Evolutionary conservation across 2,888 invertebrate genomes (phyloP).

Genomic region (Trichopria drosophilae): DNA sequence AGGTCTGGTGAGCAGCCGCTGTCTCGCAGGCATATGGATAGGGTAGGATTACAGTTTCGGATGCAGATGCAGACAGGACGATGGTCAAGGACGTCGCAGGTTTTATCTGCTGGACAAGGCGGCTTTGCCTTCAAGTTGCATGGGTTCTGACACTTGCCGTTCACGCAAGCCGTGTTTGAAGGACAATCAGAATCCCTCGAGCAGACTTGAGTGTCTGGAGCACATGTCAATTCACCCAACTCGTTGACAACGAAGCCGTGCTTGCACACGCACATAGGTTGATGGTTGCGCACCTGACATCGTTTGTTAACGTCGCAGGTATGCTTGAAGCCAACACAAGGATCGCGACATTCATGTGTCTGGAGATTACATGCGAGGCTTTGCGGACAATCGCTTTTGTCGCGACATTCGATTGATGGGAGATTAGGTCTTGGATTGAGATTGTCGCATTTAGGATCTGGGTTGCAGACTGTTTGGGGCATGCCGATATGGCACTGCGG

Average conservation of each 20-base stretch:
- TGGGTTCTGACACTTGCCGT: conserved; percentile 83
- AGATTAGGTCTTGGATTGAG: conserved; percentile 66
- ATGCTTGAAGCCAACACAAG: conserved; percentile 71
- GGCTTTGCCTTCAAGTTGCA: conserved; percentile 68
- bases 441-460: conserved; percentile 76
- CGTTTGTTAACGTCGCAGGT: conserved; percentile 81
- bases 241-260: conserved; percentile 87
- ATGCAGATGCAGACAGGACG: conserved; percentile 84
- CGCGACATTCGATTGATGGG: conserved; percentile 66
- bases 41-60: conserved; percentile 81
- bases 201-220: conserved; percentile 80
- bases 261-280: conserved; percentile 85
- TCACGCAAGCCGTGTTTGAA: conserved; percentile 81
- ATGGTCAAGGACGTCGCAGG: conserved; percentile 86
- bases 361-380: conserved; percentile 72
- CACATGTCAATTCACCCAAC: conserved; percentile 83
- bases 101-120: conserved; percentile 77
- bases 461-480: conserved; percentile 77
- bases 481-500: conserved; percentile 85
- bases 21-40: conserved; percentile 87
- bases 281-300: conserved; percentile 84
- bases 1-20: conserved; percentile 83
- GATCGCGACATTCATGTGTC: conserved; percentile 77
- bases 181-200: conserved; percentile 81
- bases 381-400: conserved; percentile 73